phyloP scores from a whole-genome alignment of 2,113 vertebrate species.

The Aphelocoma coerulescens region DNA sequence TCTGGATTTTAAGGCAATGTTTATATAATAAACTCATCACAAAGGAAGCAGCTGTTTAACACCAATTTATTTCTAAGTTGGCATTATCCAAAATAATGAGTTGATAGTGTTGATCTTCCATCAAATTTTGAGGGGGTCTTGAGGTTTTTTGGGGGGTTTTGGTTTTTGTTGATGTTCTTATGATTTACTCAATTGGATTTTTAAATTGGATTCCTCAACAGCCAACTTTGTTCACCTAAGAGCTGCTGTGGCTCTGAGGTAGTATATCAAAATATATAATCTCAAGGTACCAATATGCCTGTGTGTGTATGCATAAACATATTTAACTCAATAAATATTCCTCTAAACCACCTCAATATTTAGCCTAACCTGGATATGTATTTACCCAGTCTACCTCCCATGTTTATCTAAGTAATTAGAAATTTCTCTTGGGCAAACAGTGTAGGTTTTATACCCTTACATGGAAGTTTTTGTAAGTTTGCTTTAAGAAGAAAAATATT shows the following conservation, averaged over 20 bases:
- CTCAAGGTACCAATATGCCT: constrained; percentile 32
- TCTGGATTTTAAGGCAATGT: neutral
- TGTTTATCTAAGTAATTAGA: constrained; percentile 74
- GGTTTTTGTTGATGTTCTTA: neutral
- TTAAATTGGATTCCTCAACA: neutral
- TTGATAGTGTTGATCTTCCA: neutral
- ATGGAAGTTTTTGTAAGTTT: constrained; percentile 70
- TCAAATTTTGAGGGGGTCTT: neutral
- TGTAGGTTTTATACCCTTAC: constrained; percentile 60
- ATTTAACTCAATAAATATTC: constrained; percentile 74
- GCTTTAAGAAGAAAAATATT: constrained; percentile 30
- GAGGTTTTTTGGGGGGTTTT: neutral
- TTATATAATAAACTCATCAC: neutral
- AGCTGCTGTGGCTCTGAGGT: neutral
- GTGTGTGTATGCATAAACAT: constrained; percentile 36
- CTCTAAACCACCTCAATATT: constrained; percentile 72
- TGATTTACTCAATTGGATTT: constrained; percentile 20
- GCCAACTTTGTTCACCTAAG: neutral
- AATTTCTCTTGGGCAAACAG: constrained; percentile 67
- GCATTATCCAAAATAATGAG: neutral
- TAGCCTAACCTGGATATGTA: constrained; percentile 71
- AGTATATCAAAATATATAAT: neutral
- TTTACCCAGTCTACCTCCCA: constrained; percentile 69
- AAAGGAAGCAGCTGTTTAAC: neutral
- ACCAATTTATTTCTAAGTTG: neutral